phyloP scores from a whole-genome alignment of 1,140 invertebrate genomes.

The Diuraphis noxia region DNA sequence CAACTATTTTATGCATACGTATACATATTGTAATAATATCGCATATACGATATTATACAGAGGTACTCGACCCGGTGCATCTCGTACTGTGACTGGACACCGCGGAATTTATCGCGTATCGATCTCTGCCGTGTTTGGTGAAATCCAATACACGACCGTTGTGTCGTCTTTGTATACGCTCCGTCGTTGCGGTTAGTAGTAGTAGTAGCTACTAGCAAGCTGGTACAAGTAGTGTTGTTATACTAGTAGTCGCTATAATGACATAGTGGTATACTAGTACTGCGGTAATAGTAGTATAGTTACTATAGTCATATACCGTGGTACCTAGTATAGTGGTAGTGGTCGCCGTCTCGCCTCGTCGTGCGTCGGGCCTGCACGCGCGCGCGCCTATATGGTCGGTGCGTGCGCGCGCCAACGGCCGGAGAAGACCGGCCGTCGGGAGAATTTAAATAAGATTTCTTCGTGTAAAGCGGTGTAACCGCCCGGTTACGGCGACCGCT shows the following conservation, averaged over 20 bases:
- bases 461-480: not conserved
- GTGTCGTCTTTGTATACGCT: not conserved
- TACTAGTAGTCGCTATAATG: too few species aligned
- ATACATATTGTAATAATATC: not conserved
- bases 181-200: not conserved
- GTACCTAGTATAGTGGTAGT: too few species aligned
- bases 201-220: too few species aligned
- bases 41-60: not conserved
- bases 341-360: not conserved
- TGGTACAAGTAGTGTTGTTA: too few species aligned
- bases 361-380: not conserved
- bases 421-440: not conserved
- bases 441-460: slow-evolving; percentile 41
- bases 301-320: too few species aligned
- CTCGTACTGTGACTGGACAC: not conserved
- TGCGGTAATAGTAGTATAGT: not conserved
- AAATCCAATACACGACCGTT: not conserved
- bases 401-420: not conserved
- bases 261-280: not conserved
- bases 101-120: not conserved
- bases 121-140: not conserved
- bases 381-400: too few species aligned
- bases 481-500: not conserved
- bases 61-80: not conserved
- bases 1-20: not conserved